A percentile compares a stretch with the other conserved stretches of the same genome.
Evolutionary conservation across 2,797 vertebrate species (phyloP).

Genomic region (Neopelma chrysocephalum): DNA sequence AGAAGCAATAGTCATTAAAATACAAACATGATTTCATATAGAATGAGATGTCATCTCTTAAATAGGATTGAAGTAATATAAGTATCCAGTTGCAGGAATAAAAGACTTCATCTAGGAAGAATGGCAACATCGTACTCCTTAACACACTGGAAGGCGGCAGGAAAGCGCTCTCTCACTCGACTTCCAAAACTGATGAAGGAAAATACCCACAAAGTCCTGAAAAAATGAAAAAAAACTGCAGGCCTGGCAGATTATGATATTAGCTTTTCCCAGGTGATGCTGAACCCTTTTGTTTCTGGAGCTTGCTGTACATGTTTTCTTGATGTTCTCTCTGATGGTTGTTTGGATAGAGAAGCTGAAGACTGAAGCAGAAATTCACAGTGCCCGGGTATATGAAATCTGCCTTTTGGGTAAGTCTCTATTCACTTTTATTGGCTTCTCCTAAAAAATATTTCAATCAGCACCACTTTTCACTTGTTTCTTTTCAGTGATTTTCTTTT

Average conservation of each 20-base stretch:
- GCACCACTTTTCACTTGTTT: not conserved
- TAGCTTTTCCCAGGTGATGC: not conserved
- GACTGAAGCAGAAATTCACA: not conserved
- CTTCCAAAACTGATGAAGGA: not conserved
- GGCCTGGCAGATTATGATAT: not conserved
- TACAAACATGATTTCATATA: conserved; percentile 9
- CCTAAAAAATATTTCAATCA: not conserved
- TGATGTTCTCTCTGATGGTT: accelerated
- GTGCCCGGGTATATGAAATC: not conserved
- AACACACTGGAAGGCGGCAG: not conserved
- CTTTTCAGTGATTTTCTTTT: not conserved
- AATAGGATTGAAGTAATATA: conserved; percentile 17
- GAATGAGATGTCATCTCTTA: conserved; percentile 15
- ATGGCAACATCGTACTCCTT: conserved; percentile 12
- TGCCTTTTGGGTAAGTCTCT: not conserved
- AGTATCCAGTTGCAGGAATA: conserved; percentile 59
- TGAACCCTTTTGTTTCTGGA: not conserved
- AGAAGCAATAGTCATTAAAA: not conserved
- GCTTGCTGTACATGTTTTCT: not conserved
- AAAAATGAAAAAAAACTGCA: not conserved
- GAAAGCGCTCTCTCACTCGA: not conserved
- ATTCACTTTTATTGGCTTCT: not conserved
- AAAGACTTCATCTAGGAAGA: conserved; percentile 56
- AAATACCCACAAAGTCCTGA: not conserved
- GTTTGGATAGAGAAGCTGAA: not conserved